Conservation (phyloP, 1,140 invertebrate species). For the Diprion similis region DNA sequence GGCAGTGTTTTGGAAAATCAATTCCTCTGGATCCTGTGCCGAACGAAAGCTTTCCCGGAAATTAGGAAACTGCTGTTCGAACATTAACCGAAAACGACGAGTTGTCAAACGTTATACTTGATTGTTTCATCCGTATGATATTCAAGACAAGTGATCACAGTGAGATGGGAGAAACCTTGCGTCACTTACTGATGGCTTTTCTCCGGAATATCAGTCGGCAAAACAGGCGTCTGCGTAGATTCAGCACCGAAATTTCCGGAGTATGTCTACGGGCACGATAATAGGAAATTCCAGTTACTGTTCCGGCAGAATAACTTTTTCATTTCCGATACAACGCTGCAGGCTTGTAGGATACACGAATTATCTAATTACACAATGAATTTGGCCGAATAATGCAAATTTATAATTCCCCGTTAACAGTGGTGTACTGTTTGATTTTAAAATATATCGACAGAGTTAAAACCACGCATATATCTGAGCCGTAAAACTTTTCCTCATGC, state of each 20-base stretch:
- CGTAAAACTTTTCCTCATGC: no score
- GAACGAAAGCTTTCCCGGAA: not conserved
- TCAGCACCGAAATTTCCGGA: no score
- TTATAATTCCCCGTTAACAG: not conserved
- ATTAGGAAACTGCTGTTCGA: not conserved
- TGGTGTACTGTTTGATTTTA: not conserved
- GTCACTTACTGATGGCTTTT: no score
- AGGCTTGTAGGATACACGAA: not conserved
- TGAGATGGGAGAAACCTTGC: no score
- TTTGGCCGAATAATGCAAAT: not conserved
- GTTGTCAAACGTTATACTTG: not conserved
- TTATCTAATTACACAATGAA: not conserved
- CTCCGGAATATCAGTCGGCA: no score
- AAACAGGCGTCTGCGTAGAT: no score
- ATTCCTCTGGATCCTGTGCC: not conserved
- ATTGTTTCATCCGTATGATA: no score
- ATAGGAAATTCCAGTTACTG: not conserved
- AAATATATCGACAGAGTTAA: no score
- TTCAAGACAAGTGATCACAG: no score
- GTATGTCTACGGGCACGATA: no score
- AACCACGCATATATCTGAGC: no score
- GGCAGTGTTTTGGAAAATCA: slow-evolving; percentile 5
- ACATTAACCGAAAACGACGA: not conserved
- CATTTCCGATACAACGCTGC: not conserved
- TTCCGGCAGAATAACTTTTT: not conserved